Evolutionary conservation across 2,888 invertebrate species (phyloP).

Genomic region (Ichneumoninae sp.): DNA sequence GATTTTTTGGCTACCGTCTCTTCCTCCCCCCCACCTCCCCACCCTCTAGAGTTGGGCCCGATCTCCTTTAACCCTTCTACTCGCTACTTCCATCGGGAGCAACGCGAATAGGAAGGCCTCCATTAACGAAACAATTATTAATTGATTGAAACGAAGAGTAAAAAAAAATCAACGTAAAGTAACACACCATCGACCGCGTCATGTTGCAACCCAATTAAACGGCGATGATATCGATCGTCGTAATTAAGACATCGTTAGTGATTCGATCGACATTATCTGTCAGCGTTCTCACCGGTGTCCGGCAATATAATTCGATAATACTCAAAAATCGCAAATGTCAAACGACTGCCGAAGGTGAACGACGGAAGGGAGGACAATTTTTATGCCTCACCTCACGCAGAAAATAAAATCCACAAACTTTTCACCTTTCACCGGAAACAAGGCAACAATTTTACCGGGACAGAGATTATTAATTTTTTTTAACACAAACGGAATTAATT

Average conservation of each 20-base stretch:
- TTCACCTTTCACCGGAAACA: not conserved
- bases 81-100: slow-evolving; percentile 18
- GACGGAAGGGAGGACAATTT: not conserved
- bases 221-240: slow-evolving; percentile 53
- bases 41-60: slow-evolving; percentile 9
- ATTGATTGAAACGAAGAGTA: slow-evolving; percentile 30
- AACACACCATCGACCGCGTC: slow-evolving; percentile 30
- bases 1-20: slow-evolving; percentile 62
- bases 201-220: slow-evolving; percentile 57
- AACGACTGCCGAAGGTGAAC: not conserved
- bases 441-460: not conserved
- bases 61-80: not conserved
- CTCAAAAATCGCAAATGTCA: not conserved
- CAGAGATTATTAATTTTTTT: not conserved
- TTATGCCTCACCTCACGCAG: not conserved
- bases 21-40: slow-evolving; percentile 24
- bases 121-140: slow-evolving; percentile 63
- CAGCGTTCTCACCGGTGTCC: slow-evolving; percentile 14
- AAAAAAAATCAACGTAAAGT: slow-evolving; percentile 32
- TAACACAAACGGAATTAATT: not conserved
- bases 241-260: slow-evolving; percentile 60
- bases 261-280: slow-evolving; percentile 54
- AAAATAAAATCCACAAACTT: not conserved
- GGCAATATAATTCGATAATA: not conserved
- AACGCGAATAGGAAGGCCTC: slow-evolving; percentile 36